Conservation (phyloP, 1,140 invertebrate genomes). For the Zeugodacus cucurbitae region DNA sequence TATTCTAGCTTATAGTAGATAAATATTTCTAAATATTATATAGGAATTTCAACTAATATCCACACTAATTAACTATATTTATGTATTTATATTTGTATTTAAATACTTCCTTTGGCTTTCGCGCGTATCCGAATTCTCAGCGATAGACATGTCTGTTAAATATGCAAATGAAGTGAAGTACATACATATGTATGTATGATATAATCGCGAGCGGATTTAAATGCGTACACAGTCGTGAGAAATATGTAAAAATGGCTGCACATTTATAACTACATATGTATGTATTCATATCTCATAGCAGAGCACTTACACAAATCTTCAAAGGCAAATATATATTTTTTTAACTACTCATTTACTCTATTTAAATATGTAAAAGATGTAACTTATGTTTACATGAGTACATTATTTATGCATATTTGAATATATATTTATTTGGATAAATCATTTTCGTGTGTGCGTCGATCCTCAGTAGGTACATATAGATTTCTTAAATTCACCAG, state of each 20-base stretch:
- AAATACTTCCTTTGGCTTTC: not conserved
- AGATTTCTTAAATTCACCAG: slow-evolving; percentile 35
- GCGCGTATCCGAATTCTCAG: not conserved
- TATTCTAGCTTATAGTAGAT: no score
- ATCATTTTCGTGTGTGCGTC: not conserved
- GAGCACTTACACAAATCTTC: no score
- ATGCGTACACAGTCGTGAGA: not conserved
- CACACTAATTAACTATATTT: not conserved
- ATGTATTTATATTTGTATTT: not conserved
- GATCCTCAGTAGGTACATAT: not conserved
- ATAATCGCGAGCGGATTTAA: not conserved
- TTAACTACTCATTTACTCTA: no score
- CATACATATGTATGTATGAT: not conserved
- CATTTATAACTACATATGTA: not conserved
- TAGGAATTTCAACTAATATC: no score
- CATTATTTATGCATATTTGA: not conserved
- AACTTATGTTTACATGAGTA: not conserved
- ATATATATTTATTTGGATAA: not conserved
- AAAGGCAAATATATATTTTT: no score
- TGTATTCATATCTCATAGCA: not conserved
- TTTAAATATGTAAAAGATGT: no score
- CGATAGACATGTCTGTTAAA: not conserved
- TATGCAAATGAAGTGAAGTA: not conserved
- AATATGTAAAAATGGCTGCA: not conserved
- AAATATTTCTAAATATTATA: no score